Evolutionary conservation across 1,140 invertebrate species (phyloP), one percentile per base, ranked within the genome.

Genomic region (Hycleus phaleratus): DNA sequence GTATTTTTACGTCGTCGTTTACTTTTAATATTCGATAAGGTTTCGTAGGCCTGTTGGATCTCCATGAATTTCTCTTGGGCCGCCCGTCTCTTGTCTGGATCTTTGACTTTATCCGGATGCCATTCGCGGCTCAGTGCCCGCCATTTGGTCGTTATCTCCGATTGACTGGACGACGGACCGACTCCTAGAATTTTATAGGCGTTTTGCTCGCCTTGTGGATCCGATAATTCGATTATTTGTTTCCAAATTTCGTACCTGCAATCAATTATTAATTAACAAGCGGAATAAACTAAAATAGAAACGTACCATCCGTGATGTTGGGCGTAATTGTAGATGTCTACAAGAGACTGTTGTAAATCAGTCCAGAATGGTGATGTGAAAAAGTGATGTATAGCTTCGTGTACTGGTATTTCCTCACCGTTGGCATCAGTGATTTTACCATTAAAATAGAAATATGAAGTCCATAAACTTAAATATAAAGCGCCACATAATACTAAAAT

Each of bases 61-160:
- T 96, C 90, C 77, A 96, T 91, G 68, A 97, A 97, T 53, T 81
- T 85, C 65, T 93, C 85, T 69, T 95, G 88, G 1, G 91, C 92
- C 4, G 74, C 76, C 8, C 75, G 73, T 8, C 80, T 76, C 56
- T 84, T 79, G 0, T 76, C 73, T 1, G 81, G 78, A 63, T 90
- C 86, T 71, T 90, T 89, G 3, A 88, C 84, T 74, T 93, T 94
- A 67, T 98, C 95, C 0, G 95, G 95, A 78, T 98, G 95, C 74
- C 86, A 86, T 72, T 93, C 85, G n/a, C 87, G 82, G 0, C 91
- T 93, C 0, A 97, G 74, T 38, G 81, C 78, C 46, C 91, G 74
- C 84, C 92, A 97, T 51, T 78, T 82, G 0, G 83, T 68, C 1
- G 88, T 93, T 3, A 98, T 92, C 69, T 95, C 89, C 46, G 87